Base-by-base conservation (phyloP, 2,888 invertebrate genomes). In the Strigamia crassipes region DNA sequence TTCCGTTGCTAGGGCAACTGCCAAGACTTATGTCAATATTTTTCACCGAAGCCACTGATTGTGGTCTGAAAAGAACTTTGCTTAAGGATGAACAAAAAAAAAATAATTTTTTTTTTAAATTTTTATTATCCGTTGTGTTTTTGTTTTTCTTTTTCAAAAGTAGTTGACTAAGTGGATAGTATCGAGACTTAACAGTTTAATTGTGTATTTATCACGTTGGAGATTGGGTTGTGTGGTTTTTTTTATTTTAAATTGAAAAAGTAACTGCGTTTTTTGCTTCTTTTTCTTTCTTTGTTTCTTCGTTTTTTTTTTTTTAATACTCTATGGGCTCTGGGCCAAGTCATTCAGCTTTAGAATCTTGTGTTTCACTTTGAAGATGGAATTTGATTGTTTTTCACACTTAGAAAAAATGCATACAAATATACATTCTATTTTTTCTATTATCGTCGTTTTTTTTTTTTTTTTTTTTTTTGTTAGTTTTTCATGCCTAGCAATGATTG, bases 311-410 rank as follows among this genome's bases (percentile, higher is more conserved):
- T 56, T 56, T 56, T 73, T 73, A 73, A 73, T 73, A n/a, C 31
- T 73, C 23, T 15, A 3, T 27, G 73, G 73, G 73, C 73, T 73
- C 27, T 23, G 31, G 73, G 73, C 73, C 73, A 73, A 73, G 73
- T 73, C 73, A 73, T 31, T 73, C 73, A 73, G 73, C 31, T 73
- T 73, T 73, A 31, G 73, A 31, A 73, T 73, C 31, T 73, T 73
- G 73, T 73, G 73, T 73, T 73, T 73, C 73, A 23, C 73, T 73
- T 27, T 73, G 27, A 73, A 23, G 73, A 73, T 73, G 73, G 27
- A 73, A 73, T 73, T 73, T 73, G 73, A 73, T 73, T 73, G 73
- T 31, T 73, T 73, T 73, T 73, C 73, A 73, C 73, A 73, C 73
- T 27, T 56, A 56, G n/a, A 56, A 56, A 56, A 56, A 56, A 56